phyloP scores from a whole-genome alignment of 2,888 invertebrate genomes.

The Coleophora deauratella region DNA sequence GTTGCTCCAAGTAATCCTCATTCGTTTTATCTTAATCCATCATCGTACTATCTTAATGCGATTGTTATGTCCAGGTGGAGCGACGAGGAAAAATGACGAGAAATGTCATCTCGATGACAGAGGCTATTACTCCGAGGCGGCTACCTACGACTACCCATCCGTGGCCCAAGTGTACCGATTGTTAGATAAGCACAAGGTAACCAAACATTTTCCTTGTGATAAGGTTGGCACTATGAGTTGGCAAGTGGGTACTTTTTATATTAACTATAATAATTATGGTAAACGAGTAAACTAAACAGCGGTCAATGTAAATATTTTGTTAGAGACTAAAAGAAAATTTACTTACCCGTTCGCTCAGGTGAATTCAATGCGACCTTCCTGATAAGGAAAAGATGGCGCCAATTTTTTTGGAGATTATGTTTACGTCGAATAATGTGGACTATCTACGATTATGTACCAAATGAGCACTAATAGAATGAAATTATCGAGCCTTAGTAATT shows the following conservation, averaged over 20 bases:
- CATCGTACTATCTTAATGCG: no score
- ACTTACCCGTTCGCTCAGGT: no score
- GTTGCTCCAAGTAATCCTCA: no score
- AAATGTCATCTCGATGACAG: constrained; percentile 79
- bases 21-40: no score
- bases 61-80: constrained; percentile 67
- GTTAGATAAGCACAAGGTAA: constrained; percentile 78
- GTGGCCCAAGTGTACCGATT: constrained; percentile 83
- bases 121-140: constrained; percentile 78
- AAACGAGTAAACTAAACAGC: constrained; percentile 1
- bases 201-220: constrained; percentile 14
- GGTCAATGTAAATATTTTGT: constrained; percentile 10
- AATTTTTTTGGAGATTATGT: no score
- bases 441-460: no score
- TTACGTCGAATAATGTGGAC: no score
- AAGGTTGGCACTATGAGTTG: not conserved
- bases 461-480: no score
- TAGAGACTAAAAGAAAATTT: constrained; percentile 9
- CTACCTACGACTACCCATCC: constrained; percentile 87
- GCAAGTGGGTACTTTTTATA: not conserved
- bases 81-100: constrained; percentile 78
- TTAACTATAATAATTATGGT: not conserved
- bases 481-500: no score
- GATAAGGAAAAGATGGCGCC: no score
- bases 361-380: no score